Evolutionary conservation across 2,113 vertebrate species (phyloP).

Genomic region (Campylorhamphus procurvoides): DNA sequence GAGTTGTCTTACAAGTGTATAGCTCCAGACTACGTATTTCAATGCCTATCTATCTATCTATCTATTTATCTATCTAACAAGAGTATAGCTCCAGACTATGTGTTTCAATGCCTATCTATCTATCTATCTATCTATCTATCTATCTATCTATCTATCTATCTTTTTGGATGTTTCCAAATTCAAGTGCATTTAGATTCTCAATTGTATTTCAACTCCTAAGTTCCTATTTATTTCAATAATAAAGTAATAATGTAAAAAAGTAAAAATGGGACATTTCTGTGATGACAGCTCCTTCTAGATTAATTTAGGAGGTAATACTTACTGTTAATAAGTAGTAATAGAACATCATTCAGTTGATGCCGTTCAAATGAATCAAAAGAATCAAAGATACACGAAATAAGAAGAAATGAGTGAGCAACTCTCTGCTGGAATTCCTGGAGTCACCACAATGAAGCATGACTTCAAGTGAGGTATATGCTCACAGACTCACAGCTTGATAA

Average conservation of each 20-base stretch:
- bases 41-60: no score
- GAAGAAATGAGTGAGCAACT: neutral
- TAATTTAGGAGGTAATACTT: neutral
- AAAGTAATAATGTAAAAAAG: neutral
- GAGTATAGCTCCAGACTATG: no score
- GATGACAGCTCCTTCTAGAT: neutral
- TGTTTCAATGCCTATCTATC: no score
- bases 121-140: neutral
- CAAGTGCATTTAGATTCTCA: neutral
- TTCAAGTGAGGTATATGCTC: neutral
- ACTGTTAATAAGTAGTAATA: neutral
- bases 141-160: no score
- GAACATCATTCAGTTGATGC: neutral
- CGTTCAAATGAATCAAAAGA: neutral
- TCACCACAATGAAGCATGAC: neutral
- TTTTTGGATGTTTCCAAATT: neutral
- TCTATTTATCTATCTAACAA: neutral
- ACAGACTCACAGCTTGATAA: neutral
- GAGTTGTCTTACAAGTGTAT: neutral
- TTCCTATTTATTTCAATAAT: neutral
- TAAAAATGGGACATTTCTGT: neutral
- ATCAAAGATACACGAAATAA: neutral
- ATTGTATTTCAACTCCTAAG: neutral
- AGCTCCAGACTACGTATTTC: neutral
- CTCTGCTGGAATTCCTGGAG: neutral